Evolutionary conservation across 2,797 vertebrate genomes (phyloP), one percentile per base, ranked within the genome.

Genomic region (Setipinna tenuifilis): DNA sequence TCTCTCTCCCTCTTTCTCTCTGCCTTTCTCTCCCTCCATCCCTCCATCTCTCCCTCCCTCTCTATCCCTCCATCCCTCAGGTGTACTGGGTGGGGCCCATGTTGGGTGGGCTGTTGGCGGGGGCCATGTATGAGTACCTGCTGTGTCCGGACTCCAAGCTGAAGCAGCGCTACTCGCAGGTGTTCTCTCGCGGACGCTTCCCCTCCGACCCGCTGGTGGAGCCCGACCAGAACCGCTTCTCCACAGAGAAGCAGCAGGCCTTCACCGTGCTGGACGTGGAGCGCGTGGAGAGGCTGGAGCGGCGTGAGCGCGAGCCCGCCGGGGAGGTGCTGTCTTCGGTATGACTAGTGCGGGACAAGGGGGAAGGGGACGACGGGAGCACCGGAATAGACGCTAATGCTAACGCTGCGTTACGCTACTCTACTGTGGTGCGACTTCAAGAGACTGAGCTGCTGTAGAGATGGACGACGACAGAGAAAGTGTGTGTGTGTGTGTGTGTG

Each of bases 51-150:
- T 84, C 6, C 87, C 59, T 61, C 59, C n/a, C 59, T 61, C n/a
- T 25, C 25, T 17, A 6, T 21, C 21, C 12, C 59, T 65, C 48
- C 17, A 11, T 61, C 44, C 85, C 86, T 16, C 89, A 98, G 97
- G 94, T 98, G 0, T 98, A 98, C 86, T 98, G 97, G 97, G 94
- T 97, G 54, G 97, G 97, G 81, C 97, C 97, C 2, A 92, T 96
- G 50, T 92, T 97, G 41, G 97, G 97, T 57, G 97, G 96, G 0
- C 93, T 96, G 25, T 90, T 98, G 6, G 97, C 97, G 0, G 97
- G 95, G 7, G 93, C 95, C 50, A 93, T 97, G 19, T 98, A 98
- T 0, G 96, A 97, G 50, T 97, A 97, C 0, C 93, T 98, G 86
- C 97, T 96, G 89, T 97, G 96, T 90, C 97, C 97, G 0, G 95